Base-by-base conservation (phyloP, 2,113 vertebrate genomes). In the Bufo gargarizans region DNA sequence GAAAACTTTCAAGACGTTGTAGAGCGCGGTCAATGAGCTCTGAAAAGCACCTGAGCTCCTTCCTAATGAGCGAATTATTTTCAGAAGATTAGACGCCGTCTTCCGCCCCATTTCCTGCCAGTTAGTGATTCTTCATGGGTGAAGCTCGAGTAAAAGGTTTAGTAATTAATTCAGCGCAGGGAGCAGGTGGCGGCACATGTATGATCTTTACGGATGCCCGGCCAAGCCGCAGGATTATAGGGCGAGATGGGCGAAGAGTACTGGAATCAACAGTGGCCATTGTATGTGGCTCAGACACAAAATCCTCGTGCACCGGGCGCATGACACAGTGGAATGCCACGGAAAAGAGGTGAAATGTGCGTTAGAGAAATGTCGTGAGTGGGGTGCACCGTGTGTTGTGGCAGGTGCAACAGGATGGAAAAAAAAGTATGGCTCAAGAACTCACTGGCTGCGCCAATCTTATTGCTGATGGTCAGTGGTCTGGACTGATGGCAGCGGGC, bases 161-260 rank as follows among this genome's bases (percentile, higher is more conserved):
- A 90, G 82, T 77, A 91, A 95, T 91, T 83, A 87, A 90, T 94
- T 92, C 90, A 90, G 92, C 93, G 90, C 86, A 86, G 91, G 88
- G 92, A 95, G 94, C 93, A 93, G 33, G 56, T 77, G 94, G 93
- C 83, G 88, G 72, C 77, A 92, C 91, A 90, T 69, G 91, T 92
- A 93, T 89, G 83, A 91, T 93, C 91, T 94, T 93, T 93, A 92
- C 89, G 90, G 93, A 92, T 92, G 94, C 91, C 92, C 78, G 81
- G 89, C 67, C 89, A 92, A 89, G 94, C 91, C 92, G 74, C 93
- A 91, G 14, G 45, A 74, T 16, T 74, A 47, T 10, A 74, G 47
- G 6, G 13, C 45, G 9, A 3, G 43, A 74, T 93, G 91, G 90
- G 92, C 91, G 88, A 91, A 90, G 90, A 88, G 56, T 0, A 58